Percentiles rank a stretch among this genome's conserved stretches.
Evolutionary conservation across 1,140 invertebrate genomes (phyloP).

Genomic region (Aphis gossypii): DNA sequence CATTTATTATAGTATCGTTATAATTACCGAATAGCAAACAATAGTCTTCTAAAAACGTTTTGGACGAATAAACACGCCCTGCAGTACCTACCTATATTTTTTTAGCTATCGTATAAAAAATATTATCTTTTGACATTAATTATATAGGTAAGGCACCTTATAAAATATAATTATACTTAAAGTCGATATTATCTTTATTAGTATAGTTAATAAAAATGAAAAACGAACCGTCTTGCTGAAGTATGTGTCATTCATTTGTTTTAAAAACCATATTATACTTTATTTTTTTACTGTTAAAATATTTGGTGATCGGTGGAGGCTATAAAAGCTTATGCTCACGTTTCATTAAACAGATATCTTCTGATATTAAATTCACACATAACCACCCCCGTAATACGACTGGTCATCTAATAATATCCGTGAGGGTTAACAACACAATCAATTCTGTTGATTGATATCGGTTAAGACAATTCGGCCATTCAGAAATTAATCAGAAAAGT

Average conservation of each 20-base stretch:
- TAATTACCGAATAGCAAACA: background rate
- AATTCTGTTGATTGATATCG: constrained; percentile 43
- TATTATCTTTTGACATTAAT: background rate
- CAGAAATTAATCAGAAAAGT: constrained; percentile 38
- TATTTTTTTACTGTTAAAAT: background rate
- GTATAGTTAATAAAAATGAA: background rate
- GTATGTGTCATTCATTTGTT: background rate
- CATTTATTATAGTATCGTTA: background rate
- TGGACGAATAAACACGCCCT: background rate
- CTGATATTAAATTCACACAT: background rate
- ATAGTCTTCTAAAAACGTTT: background rate
- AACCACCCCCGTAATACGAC: background rate
- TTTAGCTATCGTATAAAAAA: background rate
- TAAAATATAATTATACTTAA: background rate
- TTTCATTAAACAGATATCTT: background rate
- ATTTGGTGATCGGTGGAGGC: background rate
- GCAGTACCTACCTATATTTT: background rate
- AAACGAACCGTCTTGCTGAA: background rate
- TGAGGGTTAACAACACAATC: background rate
- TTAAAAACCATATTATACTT: background rate
- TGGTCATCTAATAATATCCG: background rate
- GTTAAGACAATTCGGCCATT: background rate
- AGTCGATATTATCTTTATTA: background rate
- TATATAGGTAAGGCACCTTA: background rate
- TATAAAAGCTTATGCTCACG: background rate